Evolutionary conservation across 2,113 vertebrate genomes (phyloP), one percentile per base, ranked within the genome.

Genomic region (Sylvietta virens): DNA sequence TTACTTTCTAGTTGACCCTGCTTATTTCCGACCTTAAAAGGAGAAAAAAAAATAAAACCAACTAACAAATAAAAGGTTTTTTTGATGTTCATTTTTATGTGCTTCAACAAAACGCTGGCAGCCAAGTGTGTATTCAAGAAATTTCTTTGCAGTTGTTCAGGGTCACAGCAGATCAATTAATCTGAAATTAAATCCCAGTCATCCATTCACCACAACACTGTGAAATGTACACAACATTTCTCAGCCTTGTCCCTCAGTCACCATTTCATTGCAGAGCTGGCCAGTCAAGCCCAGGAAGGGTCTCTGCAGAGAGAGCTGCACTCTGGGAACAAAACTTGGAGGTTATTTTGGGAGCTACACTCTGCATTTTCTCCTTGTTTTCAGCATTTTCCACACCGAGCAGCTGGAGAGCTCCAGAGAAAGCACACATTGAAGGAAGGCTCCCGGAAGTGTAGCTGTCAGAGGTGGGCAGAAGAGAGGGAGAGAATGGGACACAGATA

Each of bases 221-320:
- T 51, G 40, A 80, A 87, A 47, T 5, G 5, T 23, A 45, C 27
- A 26, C n/a, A 67, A 9, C 40, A 24, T 48, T 57, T 47, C 45
- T 72, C 40, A n/a, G 15, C 51, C 19, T 76, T 83, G 16, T 53
- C 51, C 10, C 0, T n/a, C 39, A 86, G 62, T 11, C 61, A 47
- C 11, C 19, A 6, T 48, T 42, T 42, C 47, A 16, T 22, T 54
- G 35, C 28, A 69, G 42, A 58, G 17, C 3, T 67, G 62, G 51
- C 44, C 31, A 42, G 15, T 13, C 0, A 0, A 51, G 67, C 4
- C 17, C n/a, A 54, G 44, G 47, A 60, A 31, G 19, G 3, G 4
- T 71, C 13, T 91, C 56, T 77, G 10, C 56, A 91, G 47, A 61
- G 7, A 15, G 4, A 51, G 9, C 13, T 73, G n/a, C 14, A 15